Conservation (phyloP, 2,888 invertebrate species). For the Lycia hirtaria region DNA sequence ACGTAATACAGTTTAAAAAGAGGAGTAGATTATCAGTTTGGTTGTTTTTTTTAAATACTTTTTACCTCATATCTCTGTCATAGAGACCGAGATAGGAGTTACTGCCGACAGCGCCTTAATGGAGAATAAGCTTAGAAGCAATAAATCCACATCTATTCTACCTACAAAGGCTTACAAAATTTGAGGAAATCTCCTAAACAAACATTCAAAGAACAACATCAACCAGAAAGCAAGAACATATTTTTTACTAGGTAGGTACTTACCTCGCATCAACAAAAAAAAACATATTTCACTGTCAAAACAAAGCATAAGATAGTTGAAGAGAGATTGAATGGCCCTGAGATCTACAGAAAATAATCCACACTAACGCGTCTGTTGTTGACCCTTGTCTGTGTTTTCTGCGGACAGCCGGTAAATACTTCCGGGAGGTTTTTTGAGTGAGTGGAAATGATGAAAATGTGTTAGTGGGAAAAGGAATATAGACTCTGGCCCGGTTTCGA, state of each 20-base stretch:
- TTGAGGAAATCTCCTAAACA: not conserved
- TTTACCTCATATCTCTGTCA: no score
- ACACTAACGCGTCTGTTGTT: constrained; percentile 27
- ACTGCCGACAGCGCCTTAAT: no score
- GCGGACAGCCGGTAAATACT: constrained; percentile 27
- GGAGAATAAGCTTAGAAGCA: no score
- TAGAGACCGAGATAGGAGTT: no score
- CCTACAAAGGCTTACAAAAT: not conserved
- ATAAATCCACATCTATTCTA: no score
- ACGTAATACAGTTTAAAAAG: no score
- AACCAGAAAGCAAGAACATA: constrained; percentile 9
- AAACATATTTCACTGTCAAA: constrained; percentile 34
- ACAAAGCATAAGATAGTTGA: constrained; percentile 21
- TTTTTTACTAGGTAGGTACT: constrained; percentile 45
- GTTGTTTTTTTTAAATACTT: no score
- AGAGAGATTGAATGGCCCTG: constrained; percentile 16
- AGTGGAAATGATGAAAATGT: constrained; percentile 2
- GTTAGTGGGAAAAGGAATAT: constrained; percentile 7
- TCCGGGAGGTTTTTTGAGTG: constrained; percentile 4
- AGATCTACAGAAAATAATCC: constrained; percentile 26
- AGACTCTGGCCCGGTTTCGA: not conserved
- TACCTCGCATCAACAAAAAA: constrained; percentile 44
- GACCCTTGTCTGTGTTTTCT: constrained; percentile 22
- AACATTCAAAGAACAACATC: not conserved
- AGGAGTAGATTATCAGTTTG: no score